A percentile compares a stretch with the other conserved stretches of the same genome.
These are phyloP conservation scores for Seriola aureovittata DNA, from an alignment of 2,113 vertebrate genomes.

Conservation along the genomic window DNA sequence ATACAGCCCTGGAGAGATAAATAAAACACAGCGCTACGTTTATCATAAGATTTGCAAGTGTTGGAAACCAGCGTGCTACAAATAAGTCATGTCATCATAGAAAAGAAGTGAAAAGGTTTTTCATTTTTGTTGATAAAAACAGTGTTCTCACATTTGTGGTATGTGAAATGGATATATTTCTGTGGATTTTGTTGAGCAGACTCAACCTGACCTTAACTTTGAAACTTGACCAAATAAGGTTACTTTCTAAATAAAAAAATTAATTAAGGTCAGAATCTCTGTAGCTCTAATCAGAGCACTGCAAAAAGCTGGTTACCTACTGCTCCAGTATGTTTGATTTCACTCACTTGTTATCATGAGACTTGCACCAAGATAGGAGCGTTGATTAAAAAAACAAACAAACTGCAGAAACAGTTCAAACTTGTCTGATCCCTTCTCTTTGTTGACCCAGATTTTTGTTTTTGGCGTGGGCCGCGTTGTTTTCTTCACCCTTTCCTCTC, in stretches of 20 bases:
- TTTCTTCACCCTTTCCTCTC: conserved; percentile 21
- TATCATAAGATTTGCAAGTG: conserved; percentile 21
- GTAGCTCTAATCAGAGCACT: background rate
- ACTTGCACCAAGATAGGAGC: background rate
- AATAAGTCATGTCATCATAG: conserved; percentile 31
- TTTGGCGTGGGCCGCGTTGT: conserved; percentile 13
- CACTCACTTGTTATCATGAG: background rate
- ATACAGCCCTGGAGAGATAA: background rate
- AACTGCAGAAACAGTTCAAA: conserved; percentile 1
- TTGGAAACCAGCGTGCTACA: conserved; percentile 31
- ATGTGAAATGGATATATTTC: conserved; percentile 34
- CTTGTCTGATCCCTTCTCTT: conserved; percentile 12
- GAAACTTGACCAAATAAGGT: background rate
- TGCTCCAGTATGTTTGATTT: conserved; percentile 3
- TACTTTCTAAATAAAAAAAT: background rate
- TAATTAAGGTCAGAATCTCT: background rate
- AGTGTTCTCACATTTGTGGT: conserved; percentile 24
- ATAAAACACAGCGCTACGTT: conserved; percentile 25
- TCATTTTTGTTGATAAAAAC: conserved; percentile 28
- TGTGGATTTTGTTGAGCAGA: background rate
- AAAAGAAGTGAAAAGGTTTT: conserved; percentile 13
- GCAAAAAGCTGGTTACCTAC: background rate
- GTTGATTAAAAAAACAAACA: conserved; percentile 4
- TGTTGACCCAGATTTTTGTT: conserved; percentile 17
- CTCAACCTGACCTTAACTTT: background rate